Evolutionary conservation across 2,113 vertebrate genomes (phyloP).

Genomic region (Xerus inauris): DNA sequence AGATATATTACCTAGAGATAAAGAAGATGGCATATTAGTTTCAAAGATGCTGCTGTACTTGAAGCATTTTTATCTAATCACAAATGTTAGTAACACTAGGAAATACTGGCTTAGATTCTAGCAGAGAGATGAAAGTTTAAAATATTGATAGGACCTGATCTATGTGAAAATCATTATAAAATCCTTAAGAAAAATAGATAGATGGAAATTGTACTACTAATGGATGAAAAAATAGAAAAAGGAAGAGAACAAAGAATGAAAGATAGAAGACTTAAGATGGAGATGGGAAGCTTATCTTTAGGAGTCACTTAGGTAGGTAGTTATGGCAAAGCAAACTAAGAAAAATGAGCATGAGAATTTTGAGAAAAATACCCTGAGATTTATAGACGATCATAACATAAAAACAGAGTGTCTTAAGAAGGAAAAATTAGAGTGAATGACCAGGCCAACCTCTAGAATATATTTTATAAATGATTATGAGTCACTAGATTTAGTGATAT

Average conservation of each 20-base stretch:
- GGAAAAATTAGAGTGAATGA: not conserved
- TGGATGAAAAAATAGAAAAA: not conserved
- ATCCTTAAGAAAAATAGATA: not conserved
- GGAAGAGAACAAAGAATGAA: not conserved
- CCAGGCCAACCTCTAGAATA: rapidly evolving
- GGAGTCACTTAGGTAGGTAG: not conserved
- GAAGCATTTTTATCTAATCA: not conserved
- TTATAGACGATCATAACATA: not conserved
- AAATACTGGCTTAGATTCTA: not conserved
- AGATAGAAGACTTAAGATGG: not conserved
- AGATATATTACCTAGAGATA: not conserved
- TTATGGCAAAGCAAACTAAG: not conserved
- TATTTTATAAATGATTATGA: not conserved
- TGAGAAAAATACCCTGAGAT: too few species aligned
- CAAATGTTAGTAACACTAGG: not conserved
- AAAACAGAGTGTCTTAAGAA: not conserved
- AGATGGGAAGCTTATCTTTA: not conserved
- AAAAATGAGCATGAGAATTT: not conserved
- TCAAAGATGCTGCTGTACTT: not conserved
- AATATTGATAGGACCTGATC: not conserved
- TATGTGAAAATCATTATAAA: not conserved
- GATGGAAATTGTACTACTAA: not conserved
- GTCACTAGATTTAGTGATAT: not conserved
- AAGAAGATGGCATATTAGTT: not conserved
- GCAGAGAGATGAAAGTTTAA: not conserved